A percentile compares a stretch with the other conserved stretches of the same genome.
These are phyloP conservation scores for Budorcas taxicolor DNA, from an alignment of 2,113 vertebrate species.

Conservation along the genomic window DNA sequence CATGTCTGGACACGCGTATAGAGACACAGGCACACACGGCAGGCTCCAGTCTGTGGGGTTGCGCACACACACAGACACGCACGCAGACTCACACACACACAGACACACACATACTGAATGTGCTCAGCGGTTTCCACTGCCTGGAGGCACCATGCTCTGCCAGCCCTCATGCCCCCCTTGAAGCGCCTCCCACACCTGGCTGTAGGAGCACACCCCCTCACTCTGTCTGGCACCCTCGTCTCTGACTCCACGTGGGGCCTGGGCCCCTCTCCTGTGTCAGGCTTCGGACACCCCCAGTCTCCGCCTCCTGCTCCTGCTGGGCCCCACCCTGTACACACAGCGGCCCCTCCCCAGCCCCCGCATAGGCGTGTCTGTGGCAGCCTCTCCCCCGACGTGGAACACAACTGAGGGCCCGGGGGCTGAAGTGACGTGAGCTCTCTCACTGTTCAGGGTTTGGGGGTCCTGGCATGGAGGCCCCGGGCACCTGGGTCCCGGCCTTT, in stretches of 20 bases:
- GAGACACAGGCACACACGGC: rapidly evolving
- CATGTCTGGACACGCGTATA: rapidly evolving
- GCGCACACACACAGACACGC: no score
- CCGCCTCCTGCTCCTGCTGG: rapidly evolving
- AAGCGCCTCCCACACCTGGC: background rate
- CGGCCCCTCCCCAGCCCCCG: background rate
- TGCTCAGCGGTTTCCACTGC: background rate
- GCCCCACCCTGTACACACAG: background rate
- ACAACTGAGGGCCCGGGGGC: rapidly evolving
- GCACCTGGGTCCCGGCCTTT: background rate
- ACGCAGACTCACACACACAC: background rate
- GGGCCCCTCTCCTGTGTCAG: background rate
- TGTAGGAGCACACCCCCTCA: background rate
- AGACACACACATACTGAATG: rapidly evolving
- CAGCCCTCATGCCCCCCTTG: background rate
- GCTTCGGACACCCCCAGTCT: background rate
- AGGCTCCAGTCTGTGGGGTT: no score
- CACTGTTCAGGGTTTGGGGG: background rate
- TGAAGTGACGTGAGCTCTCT: no score
- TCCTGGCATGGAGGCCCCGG: background rate
- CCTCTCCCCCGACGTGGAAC: background rate
- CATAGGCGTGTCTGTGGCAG: rapidly evolving
- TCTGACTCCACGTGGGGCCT: background rate
- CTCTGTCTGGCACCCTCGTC: background rate
- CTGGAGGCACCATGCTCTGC: rapidly evolving